A percentile compares a stretch with the other conserved stretches of the same genome.
phyloP scores from a whole-genome alignment of 2,113 vertebrate genomes.

The Microcebus ravelobensis region DNA sequence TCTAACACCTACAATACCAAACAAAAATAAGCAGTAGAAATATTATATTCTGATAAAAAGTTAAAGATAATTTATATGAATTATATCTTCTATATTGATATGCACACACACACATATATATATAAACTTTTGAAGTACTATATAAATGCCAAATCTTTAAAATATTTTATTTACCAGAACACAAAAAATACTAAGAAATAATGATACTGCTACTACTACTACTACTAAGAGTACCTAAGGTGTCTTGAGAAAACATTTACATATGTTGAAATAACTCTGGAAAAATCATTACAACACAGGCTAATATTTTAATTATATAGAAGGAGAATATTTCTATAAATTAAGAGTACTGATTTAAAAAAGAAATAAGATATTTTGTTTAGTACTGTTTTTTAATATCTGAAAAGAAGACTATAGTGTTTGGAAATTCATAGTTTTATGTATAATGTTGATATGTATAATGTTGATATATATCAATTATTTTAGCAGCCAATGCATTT shows the following conservation, averaged over 20 bases:
- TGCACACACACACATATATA: neutral
- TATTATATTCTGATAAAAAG: neutral
- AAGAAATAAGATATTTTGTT: constrained; percentile 57
- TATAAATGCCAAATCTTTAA: neutral
- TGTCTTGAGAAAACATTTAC: neutral
- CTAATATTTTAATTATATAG: constrained; percentile 63
- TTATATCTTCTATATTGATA: neutral
- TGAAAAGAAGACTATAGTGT: constrained; percentile 68
- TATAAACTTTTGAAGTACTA: neutral
- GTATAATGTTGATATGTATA: constrained; percentile 77
- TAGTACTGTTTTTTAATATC: constrained; percentile 76
- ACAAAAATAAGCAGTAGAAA: neutral
- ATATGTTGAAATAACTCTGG: neutral
- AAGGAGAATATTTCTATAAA: constrained; percentile 68
- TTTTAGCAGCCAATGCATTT: constrained; percentile 61
- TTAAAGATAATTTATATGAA: neutral
- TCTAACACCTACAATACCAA: neutral
- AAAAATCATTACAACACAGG: constrained; percentile 50
- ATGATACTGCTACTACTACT: neutral
- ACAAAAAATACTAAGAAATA: neutral
- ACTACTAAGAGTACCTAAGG: neutral
- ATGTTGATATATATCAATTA: constrained; percentile 78
- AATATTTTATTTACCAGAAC: neutral
- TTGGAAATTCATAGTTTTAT: constrained; percentile 77
- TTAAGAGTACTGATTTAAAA: neutral